Percentiles rank a stretch among this genome's conserved stretches.
phyloP scores from a whole-genome alignment of 2,797 vertebrate species.

The Coregonus sp. region DNA sequence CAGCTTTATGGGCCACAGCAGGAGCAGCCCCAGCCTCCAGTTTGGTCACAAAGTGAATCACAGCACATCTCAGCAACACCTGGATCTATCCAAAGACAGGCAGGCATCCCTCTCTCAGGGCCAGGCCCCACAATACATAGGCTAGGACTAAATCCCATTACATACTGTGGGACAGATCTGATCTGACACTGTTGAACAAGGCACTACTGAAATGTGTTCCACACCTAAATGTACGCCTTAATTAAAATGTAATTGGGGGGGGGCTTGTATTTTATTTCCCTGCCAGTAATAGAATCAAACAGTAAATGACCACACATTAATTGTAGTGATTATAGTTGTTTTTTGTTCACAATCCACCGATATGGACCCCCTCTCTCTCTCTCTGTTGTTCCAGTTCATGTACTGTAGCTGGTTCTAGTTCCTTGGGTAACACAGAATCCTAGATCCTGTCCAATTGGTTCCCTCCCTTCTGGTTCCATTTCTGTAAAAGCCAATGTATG shows the following conservation, averaged over 20 bases:
- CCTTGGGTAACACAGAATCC: background rate
- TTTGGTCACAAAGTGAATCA: background rate
- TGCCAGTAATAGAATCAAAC: background rate
- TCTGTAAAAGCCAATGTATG: constrained; percentile 1
- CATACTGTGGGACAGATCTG: background rate
- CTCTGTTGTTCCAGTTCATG: background rate
- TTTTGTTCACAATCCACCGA: background rate
- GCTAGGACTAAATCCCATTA: background rate
- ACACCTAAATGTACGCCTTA: background rate
- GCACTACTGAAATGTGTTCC: background rate
- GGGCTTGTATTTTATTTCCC: background rate
- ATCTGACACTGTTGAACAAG: background rate
- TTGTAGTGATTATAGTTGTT: background rate
- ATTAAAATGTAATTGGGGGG: background rate
- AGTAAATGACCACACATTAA: background rate
- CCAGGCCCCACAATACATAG: background rate
- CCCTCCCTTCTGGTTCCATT: constrained; percentile 5
- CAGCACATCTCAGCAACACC: background rate
- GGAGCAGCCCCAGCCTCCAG: background rate
- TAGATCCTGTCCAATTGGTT: background rate
- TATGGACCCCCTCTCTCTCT: background rate
- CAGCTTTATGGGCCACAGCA: background rate
- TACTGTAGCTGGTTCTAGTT: background rate
- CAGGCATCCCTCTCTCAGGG: background rate
- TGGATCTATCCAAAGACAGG: background rate